Evolutionary conservation across 2,113 vertebrate genomes (phyloP).

Genomic region (Coracopsis vasa): DNA sequence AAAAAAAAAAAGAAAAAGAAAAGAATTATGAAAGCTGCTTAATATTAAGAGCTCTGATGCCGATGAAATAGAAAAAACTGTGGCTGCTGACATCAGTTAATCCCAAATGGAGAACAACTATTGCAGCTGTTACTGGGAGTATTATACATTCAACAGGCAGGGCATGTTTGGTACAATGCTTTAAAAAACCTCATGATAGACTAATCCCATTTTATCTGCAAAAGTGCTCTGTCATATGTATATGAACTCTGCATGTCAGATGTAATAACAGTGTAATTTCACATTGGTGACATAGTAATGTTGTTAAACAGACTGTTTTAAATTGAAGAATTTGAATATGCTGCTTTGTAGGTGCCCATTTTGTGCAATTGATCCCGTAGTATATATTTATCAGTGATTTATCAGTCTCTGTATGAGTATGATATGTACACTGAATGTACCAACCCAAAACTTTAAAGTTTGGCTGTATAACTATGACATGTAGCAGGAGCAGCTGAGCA

Average conservation of each 20-base stretch:
- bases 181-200: neutral
- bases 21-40: neutral
- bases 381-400: neutral
- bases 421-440: neutral
- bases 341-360: neutral
- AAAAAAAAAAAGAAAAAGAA: neutral
- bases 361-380: neutral
- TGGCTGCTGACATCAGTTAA: neutral
- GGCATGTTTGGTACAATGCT: neutral
- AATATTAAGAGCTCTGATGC: conserved; percentile 43
- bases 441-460: neutral
- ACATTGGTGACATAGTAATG: neutral
- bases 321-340: neutral
- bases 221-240: neutral
- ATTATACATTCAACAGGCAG: neutral
- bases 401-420: neutral
- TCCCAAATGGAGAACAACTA: neutral
- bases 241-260: neutral
- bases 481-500: fast-evolving
- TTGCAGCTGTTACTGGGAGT: neutral
- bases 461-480: neutral
- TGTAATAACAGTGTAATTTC: neutral
- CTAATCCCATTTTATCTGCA: neutral
- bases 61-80: conserved; percentile 45
- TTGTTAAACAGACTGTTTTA: neutral